Evolutionary conservation across 2,888 invertebrate species (phyloP).

Genomic region (Agonopterix arenella): DNA sequence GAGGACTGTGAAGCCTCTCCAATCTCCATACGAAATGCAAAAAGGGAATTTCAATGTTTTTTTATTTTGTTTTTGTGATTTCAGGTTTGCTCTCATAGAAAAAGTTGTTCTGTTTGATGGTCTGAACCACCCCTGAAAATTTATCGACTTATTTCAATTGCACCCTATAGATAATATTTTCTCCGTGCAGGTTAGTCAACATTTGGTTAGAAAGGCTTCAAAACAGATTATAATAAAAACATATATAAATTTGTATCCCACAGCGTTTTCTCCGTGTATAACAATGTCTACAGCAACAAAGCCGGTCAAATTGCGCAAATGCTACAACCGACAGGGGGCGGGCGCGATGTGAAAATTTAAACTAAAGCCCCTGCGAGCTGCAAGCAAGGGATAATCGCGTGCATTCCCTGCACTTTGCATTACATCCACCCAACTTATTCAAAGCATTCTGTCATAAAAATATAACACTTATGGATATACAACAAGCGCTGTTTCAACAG

Average conservation of each 20-base stretch:
- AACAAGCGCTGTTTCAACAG: neutral
- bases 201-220: too few relatives aligned
- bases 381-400: slow-evolving; percentile 38
- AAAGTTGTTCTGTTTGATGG: too few relatives aligned
- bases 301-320: slow-evolving; percentile 39
- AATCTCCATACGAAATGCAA: too few relatives aligned
- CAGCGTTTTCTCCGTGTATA: neutral
- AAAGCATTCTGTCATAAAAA: neutral
- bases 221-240: too few relatives aligned
- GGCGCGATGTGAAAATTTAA: slow-evolving; percentile 55
- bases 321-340: slow-evolving; percentile 17
- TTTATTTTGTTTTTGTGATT: too few relatives aligned
- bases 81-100: too few relatives aligned
- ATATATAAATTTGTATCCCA: neutral
- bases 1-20: too few relatives aligned
- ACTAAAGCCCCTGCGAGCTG: slow-evolving; percentile 49
- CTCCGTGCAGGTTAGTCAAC: too few relatives aligned
- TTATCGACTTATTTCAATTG: too few relatives aligned
- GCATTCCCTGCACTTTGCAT: slow-evolving; percentile 20
- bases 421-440: neutral
- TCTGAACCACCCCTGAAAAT: too few relatives aligned
- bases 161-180: too few relatives aligned
- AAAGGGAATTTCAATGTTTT: too few relatives aligned
- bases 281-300: slow-evolving; percentile 22
- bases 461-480: neutral